phyloP scores from a whole-genome alignment of 2,888 invertebrate species.

The Sclerodermus sp. region DNA sequence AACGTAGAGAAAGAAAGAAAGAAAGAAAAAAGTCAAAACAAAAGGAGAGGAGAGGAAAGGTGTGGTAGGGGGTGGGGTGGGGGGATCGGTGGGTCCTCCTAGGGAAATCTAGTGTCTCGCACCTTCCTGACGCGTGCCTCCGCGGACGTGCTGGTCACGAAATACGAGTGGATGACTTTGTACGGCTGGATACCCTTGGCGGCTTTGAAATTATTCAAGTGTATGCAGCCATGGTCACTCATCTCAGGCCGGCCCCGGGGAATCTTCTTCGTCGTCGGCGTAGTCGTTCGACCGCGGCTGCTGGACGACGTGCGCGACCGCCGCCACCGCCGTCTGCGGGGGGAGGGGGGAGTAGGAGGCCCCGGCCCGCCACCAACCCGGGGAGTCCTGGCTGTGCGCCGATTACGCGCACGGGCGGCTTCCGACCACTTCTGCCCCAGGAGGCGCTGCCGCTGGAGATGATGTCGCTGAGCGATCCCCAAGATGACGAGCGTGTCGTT shows the following conservation, averaged over 20 bases:
- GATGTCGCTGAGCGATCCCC: too few relatives aligned
- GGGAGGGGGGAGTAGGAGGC: conserved; percentile 19
- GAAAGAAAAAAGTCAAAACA: neutral
- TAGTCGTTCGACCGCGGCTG: conserved; percentile 2
- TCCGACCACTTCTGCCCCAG: too few relatives aligned
- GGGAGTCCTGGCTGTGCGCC: too few relatives aligned
- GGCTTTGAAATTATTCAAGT: conserved; percentile 78
- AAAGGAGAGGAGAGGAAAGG: neutral
- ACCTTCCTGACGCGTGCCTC: conserved; percentile 86
- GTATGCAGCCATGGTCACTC: conserved; percentile 76
- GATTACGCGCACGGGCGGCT: too few relatives aligned
- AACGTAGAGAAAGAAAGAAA: conserved; percentile 1
- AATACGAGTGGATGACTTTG: conserved; percentile 82
- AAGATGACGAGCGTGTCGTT: conserved; percentile 44
- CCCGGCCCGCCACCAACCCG: too few relatives aligned
- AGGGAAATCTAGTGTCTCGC: too few relatives aligned
- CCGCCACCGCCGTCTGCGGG: conserved; percentile 19
- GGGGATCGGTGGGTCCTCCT: too few relatives aligned
- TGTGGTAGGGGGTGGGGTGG: too few relatives aligned
- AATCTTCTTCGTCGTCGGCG: conserved; percentile 7
- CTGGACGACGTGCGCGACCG: conserved; percentile 21
- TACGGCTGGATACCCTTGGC: conserved; percentile 74
- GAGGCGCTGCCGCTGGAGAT: too few relatives aligned
- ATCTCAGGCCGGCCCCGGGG: conserved; percentile 55
- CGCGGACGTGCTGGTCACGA: conserved; percentile 78